Evolutionary conservation across 2,888 invertebrate species (phyloP), one percentile per base, ranked within the genome.

Genomic region (Tuberolachnus salignus): DNA sequence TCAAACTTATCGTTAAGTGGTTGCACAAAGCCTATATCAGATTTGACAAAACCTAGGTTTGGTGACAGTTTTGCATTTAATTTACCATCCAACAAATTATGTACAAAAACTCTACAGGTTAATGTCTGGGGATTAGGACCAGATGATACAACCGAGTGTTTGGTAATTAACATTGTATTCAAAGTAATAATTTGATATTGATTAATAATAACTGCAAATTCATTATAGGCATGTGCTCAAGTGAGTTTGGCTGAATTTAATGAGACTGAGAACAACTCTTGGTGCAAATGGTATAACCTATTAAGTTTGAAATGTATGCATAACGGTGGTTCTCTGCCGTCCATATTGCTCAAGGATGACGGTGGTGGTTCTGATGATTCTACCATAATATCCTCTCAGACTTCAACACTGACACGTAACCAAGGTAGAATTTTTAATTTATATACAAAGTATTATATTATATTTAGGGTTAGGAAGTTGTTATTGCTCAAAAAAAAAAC

Each of bases 351-450:
- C 21, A 81, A 74, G 55, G 75, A 82, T 44, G 88, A 88, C 83
- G 97, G 97, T 85, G 97, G 97, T 86, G 97, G 96, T 83, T 96
- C 96, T 34, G 97, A 98, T 85, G 97, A 98, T 85, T 95, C 95
- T 23, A 97, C 97, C 0, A 94, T 97, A 82, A 97, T 97, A 83
- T 95, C 97, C 3, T 97, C 97, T 14, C 97, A 97, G 86, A 96
- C 97, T 0, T 97, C 97, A 1, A 98, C 97, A 0, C 88, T 97
- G 42, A 97, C 97, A 21, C 90, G 97, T 84, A 97, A 95, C 86
- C 92, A 92, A 88, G 91, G 90, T 85, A 83, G 1, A 44, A 69
- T 55, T 61, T 46, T 4, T 53, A 23, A 53, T 46, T 74, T 14
- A 44, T 63, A 46, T 13, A 49, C 46, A 23, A 14, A 19, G 10